Evolutionary conservation across 2,113 vertebrate genomes (phyloP).

Genomic region (Brachirus orientalis): DNA sequence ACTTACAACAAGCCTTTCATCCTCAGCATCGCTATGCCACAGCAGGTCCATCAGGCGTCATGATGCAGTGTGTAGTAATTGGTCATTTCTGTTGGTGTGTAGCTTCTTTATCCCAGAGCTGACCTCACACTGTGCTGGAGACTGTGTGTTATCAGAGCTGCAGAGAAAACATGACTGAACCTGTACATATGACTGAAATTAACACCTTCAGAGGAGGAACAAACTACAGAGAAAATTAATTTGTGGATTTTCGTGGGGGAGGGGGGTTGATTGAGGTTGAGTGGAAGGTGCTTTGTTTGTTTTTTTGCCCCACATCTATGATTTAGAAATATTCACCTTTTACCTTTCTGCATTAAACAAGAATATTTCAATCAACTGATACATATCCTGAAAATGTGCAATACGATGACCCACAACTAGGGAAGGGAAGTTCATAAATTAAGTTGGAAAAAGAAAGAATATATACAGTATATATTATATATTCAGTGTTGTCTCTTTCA

Average conservation of each 20-base stretch:
- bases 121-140: slow-evolving; percentile 60
- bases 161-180: slow-evolving; percentile 46
- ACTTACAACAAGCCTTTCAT: slow-evolving; percentile 51
- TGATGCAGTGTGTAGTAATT: slow-evolving; percentile 67
- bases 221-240: slow-evolving; percentile 13
- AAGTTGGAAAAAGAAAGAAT: too few relatives aligned
- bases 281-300: slow-evolving; percentile 11
- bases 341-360: slow-evolving; percentile 1
- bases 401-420: slow-evolving; percentile 41
- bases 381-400: slow-evolving; percentile 9
- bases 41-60: slow-evolving; percentile 63
- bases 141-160: slow-evolving; percentile 51
- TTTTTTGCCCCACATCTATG: not conserved
- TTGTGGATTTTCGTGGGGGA: too few relatives aligned
- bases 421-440: slow-evolving; percentile 47
- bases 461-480: too few relatives aligned
- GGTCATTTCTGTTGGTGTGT: slow-evolving; percentile 69
- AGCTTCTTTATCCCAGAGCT: slow-evolving; percentile 55
- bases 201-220: slow-evolving; percentile 37
- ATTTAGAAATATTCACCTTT: not conserved
- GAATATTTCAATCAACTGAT: slow-evolving; percentile 10
- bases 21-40: slow-evolving; percentile 55
- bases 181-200: slow-evolving; percentile 41
- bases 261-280: not conserved
- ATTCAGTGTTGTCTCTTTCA: too few relatives aligned